A percentile compares a stretch with the other conserved stretches of the same genome.
phyloP scores from a whole-genome alignment of 2,888 invertebrate species.

The Magallana nippona region DNA sequence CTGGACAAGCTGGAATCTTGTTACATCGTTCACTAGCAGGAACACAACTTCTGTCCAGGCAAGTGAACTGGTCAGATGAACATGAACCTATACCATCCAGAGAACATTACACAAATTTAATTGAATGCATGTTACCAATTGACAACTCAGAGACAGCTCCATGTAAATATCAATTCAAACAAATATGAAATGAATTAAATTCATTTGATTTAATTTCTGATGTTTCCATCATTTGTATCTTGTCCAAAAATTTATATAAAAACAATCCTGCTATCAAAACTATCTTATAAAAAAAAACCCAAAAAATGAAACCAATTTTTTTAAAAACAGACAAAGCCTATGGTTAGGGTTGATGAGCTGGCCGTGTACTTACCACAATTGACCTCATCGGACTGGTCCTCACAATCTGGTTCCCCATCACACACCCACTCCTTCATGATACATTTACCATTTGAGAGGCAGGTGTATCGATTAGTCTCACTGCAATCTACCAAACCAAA shows the following conservation, averaged over 20 bases:
- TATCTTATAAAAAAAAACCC: no score
- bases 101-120: no score
- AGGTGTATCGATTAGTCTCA: constrained; percentile 63
- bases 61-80: constrained; percentile 60
- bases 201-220: no score
- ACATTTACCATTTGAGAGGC: constrained; percentile 66
- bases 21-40: constrained; percentile 82
- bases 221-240: no score
- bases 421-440: constrained; percentile 78
- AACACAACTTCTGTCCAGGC: constrained; percentile 72
- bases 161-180: no score
- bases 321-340: no score
- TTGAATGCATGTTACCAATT: no score
- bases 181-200: no score
- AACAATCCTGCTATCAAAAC: no score
- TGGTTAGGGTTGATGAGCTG: constrained; percentile 18
- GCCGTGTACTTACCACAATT: constrained; percentile 55
- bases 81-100: constrained; percentile 56
- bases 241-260: no score
- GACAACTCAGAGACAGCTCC: no score
- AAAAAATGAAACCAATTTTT: no score
- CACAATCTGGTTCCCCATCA: constrained; percentile 88
- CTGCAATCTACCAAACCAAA: constrained; percentile 57
- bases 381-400: constrained; percentile 59
- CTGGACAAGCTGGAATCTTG: constrained; percentile 85